phyloP scores from a whole-genome alignment of 2,888 invertebrate species.

The Diplazon laetatorius region DNA sequence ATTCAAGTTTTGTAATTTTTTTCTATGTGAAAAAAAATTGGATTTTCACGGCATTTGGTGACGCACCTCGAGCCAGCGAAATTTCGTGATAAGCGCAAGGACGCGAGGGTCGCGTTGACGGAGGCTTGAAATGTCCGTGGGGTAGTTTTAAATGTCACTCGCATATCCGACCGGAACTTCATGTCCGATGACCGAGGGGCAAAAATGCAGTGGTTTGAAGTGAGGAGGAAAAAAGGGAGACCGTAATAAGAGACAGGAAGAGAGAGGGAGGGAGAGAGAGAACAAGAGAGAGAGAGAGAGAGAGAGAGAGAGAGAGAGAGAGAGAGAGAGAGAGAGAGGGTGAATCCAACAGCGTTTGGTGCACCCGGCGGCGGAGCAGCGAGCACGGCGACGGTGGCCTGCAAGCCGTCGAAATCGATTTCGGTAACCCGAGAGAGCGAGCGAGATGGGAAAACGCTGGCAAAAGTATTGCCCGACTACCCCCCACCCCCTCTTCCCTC shows the following conservation, averaged over 20 bases:
- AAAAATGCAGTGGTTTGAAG: slow-evolving; percentile 32
- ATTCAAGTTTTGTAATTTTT: not conserved
- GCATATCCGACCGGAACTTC: slow-evolving; percentile 19
- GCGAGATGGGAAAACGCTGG: slow-evolving; percentile 23
- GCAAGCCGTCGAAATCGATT: slow-evolving; percentile 69
- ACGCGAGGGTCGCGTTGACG: slow-evolving; percentile 3
- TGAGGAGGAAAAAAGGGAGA: slow-evolving; percentile 5
- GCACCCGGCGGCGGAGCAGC: slow-evolving; percentile 66
- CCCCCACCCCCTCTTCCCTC: too few species aligned
- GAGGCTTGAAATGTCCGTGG: slow-evolving; percentile 35
- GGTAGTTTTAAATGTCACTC: slow-evolving; percentile 21
- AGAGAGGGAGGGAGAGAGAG: not conserved
- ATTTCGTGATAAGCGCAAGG: not conserved
- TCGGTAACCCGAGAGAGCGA: slow-evolving; percentile 57
- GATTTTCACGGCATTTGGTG: not conserved
- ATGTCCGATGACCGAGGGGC: slow-evolving; percentile 29
- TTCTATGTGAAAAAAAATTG: not conserved
- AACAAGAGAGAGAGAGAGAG: slow-evolving; percentile 51
- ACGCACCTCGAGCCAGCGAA: slow-evolving; percentile 3
- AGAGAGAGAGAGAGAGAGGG: slow-evolving; percentile 53
- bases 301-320: slow-evolving; percentile 48
- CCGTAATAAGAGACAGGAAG: slow-evolving; percentile 51
- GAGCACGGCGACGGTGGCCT: slow-evolving; percentile 65
- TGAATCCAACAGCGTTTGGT: slow-evolving; percentile 62
- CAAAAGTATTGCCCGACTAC: slow-evolving; percentile 61